These are phyloP conservation scores for Brachionus rotundiformis DNA, from an alignment of 1,140 invertebrate species.

Conservation along the genomic window DNA sequence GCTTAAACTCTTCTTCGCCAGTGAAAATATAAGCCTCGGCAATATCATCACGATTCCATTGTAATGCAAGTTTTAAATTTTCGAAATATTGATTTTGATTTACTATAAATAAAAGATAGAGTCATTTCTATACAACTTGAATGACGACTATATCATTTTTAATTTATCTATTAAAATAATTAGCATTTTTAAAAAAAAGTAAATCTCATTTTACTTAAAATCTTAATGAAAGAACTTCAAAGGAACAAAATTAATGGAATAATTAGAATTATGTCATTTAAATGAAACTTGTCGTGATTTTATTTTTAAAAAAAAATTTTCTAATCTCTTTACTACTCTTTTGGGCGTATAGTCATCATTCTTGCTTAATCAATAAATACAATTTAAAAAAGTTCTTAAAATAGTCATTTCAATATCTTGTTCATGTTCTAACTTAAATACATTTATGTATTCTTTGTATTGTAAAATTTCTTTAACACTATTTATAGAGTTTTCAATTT, in stretches of 20 bases:
- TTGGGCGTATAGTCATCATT: too few species aligned
- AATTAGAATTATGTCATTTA: too few species aligned
- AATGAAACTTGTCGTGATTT: too few species aligned
- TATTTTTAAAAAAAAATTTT: not conserved
- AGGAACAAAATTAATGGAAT: too few species aligned
- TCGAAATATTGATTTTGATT: constrained; percentile 35
- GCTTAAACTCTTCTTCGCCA: constrained; percentile 52
- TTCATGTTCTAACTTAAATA: constrained; percentile 14
- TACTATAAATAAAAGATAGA: not conserved
- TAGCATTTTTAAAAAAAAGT: too few species aligned
- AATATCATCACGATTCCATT: constrained; percentile 54
- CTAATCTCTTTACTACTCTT: too few species aligned
- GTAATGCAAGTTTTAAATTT: constrained; percentile 54
- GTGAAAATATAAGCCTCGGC: constrained; percentile 54
- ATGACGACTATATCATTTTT: too few species aligned
- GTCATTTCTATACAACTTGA: too few species aligned
- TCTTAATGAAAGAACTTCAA: too few species aligned
- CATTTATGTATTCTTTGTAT: constrained; percentile 4
- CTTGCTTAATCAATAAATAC: too few species aligned
- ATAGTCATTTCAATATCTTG: constrained; percentile 46
- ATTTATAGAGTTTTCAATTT: not conserved
- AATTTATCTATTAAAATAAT: too few species aligned
- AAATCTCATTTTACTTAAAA: too few species aligned
- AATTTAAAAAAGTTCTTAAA: constrained; percentile 38
- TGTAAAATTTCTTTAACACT: not conserved